phyloP scores from a whole-genome alignment of 2,113 vertebrate genomes.

The Mastomys coucha region DNA sequence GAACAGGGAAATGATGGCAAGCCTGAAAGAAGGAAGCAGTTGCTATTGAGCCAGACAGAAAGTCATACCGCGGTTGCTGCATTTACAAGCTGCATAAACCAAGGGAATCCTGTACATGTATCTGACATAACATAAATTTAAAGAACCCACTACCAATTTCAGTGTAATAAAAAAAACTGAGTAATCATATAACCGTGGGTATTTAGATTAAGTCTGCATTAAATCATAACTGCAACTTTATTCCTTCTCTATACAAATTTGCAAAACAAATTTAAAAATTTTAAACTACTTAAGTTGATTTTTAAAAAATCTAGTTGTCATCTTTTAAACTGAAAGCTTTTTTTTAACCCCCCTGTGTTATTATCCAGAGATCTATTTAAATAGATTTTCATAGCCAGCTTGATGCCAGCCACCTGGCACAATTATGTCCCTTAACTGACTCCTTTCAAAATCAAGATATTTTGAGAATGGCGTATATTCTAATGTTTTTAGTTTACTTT shows the following conservation, averaged over 20 bases:
- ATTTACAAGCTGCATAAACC: conserved; percentile 41
- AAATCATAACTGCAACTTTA: conserved; percentile 31
- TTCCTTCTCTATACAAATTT: conserved; percentile 9
- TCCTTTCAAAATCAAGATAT: conserved; percentile 57
- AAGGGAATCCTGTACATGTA: conserved; percentile 15
- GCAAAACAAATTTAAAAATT: conserved; percentile 48
- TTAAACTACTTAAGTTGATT: conserved; percentile 34
- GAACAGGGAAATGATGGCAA: background rate
- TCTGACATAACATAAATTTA: conserved; percentile 35
- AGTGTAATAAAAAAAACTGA: conserved; percentile 58
- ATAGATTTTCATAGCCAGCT: conserved; percentile 34
- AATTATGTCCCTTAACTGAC: background rate
- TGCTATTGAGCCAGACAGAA: background rate
- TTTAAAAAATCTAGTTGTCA: conserved; percentile 26
- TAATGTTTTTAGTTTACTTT: background rate
- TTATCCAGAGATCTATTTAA: conserved; percentile 39
- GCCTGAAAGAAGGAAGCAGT: background rate
- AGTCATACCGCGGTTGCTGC: background rate
- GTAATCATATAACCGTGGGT: conserved; percentile 32
- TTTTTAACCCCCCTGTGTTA: background rate
- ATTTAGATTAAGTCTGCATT: conserved; percentile 40
- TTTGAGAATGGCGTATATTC: conserved; percentile 47
- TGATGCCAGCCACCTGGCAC: conserved; percentile 60
- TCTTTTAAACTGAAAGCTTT: background rate
- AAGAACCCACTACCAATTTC: conserved; percentile 26